Conservation (phyloP, 2,888 invertebrate genomes). For the Hylaea fasciaria region DNA sequence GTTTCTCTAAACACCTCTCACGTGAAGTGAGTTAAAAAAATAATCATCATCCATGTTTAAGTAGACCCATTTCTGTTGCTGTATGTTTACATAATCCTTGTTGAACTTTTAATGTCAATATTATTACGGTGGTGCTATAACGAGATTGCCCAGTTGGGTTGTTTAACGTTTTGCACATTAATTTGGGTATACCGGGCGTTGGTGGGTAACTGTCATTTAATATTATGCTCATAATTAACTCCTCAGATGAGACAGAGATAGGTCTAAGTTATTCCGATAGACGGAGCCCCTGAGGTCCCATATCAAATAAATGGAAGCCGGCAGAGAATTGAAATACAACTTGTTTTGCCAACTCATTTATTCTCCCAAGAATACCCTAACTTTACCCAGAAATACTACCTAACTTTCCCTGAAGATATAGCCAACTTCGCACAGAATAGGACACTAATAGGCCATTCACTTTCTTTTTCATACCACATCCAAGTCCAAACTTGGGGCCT, state of each 20-base stretch:
- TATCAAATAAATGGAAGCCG: conserved; percentile 16
- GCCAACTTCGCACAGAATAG: conserved; percentile 5
- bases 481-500: conserved; percentile 13
- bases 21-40: too few relatives aligned
- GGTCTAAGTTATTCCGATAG: too few relatives aligned
- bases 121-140: conserved; percentile 69
- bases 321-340: background rate
- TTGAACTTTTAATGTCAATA: conserved; percentile 76
- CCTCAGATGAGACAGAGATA: too few relatives aligned
- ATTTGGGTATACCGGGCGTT: conserved; percentile 33
- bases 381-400: too few relatives aligned
- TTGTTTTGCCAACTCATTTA: conserved; percentile 12
- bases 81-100: conserved; percentile 47
- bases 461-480: conserved; percentile 19
- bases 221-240: too few relatives aligned
- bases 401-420: conserved; percentile 6
- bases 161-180: conserved; percentile 52
- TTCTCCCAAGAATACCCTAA: too few relatives aligned
- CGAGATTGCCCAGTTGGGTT: conserved; percentile 64
- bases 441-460: conserved; percentile 13
- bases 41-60: too few relatives aligned
- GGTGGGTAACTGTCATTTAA: too few relatives aligned
- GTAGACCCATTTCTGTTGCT: conserved; percentile 12
- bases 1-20: too few relatives aligned
- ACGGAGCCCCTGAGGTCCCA: background rate